Conservation (phyloP, 2,888 invertebrate genomes). For the Tribolium freemani region DNA sequence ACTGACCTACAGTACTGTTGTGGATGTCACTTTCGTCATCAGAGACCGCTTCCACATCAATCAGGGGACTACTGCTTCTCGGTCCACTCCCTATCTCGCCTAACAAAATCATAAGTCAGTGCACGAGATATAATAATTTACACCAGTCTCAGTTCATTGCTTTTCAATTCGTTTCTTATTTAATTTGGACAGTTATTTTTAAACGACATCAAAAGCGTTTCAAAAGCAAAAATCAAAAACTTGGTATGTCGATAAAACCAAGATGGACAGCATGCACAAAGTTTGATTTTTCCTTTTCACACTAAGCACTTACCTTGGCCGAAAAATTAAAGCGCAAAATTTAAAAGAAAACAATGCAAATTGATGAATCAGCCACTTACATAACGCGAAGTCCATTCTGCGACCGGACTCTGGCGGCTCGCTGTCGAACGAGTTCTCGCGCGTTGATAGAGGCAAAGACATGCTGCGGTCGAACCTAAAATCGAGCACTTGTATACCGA, state of each 20-base stretch:
- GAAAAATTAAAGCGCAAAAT: conserved; percentile 36
- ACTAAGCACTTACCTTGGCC: conserved; percentile 51
- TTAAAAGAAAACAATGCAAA: conserved; percentile 42
- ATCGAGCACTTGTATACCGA: neutral
- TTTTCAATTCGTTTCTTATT: conserved; percentile 37
- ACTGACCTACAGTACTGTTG: conserved; percentile 75
- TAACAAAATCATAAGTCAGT: conserved; percentile 60
- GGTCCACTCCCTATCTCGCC: conserved; percentile 76
- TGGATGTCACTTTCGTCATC: conserved; percentile 71
- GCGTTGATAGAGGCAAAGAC: conserved; percentile 73
- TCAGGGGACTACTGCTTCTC: conserved; percentile 75
- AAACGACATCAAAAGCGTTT: conserved; percentile 42
- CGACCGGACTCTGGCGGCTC: conserved; percentile 69
- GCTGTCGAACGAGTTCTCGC: conserved; percentile 69
- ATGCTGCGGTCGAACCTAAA: conserved; percentile 79
- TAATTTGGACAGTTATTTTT: neutral
- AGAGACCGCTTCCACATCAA: conserved; percentile 78
- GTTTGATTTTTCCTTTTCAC: conserved; percentile 47
- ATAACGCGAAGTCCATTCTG: conserved; percentile 88
- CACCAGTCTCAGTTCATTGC: neutral
- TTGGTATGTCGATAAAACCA: conserved; percentile 40
- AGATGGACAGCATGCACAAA: conserved; percentile 40
- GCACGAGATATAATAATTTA: conserved; percentile 29
- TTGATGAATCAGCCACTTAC: conserved; percentile 72
- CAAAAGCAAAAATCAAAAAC: conserved; percentile 52